Percentiles rank a stretch among this genome's conserved stretches.
phyloP scores from a whole-genome alignment of 2,113 vertebrate genomes.

The Sclerurus mexicanus region DNA sequence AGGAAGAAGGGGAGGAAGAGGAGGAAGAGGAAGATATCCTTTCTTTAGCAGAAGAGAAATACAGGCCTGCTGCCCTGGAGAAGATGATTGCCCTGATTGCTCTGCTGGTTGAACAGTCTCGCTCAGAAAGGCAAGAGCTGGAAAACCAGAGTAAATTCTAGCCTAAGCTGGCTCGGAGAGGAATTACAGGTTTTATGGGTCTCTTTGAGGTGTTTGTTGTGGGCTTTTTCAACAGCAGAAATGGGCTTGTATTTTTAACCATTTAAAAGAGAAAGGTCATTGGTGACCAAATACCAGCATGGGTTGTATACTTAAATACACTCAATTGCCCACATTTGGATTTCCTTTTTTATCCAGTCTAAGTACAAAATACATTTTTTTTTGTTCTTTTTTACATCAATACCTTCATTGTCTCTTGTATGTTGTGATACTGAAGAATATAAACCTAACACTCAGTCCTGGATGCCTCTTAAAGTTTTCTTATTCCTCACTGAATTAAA shows the following conservation, averaged over 20 bases:
- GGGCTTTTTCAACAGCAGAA: neutral
- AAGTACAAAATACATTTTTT: neutral
- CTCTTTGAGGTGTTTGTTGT: neutral
- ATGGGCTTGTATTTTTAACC: neutral
- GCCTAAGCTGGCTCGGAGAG: neutral
- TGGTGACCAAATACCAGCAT: neutral
- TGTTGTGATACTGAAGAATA: neutral
- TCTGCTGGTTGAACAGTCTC: slow-evolving; percentile 96
- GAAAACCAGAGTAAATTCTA: neutral
- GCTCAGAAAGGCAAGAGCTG: slow-evolving; percentile 89
- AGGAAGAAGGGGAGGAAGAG: slow-evolving; percentile 97
- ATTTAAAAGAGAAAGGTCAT: neutral
- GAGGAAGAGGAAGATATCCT: slow-evolving; percentile 98
- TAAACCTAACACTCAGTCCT: neutral
- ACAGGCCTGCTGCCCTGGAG: slow-evolving; percentile 96
- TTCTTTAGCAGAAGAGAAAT: slow-evolving; percentile 97
- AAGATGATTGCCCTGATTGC: slow-evolving; percentile 99
- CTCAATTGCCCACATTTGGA: neutral
- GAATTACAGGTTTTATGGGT: neutral
- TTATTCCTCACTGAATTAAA: neutral
- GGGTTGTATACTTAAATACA: neutral
- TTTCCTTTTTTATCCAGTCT: neutral
- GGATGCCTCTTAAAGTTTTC: neutral
- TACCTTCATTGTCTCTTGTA: neutral
- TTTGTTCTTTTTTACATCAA: neutral